These are phyloP conservation scores for Salpingus planirostris DNA, from an alignment of 2,888 invertebrate species.

Conservation along the genomic window DNA sequence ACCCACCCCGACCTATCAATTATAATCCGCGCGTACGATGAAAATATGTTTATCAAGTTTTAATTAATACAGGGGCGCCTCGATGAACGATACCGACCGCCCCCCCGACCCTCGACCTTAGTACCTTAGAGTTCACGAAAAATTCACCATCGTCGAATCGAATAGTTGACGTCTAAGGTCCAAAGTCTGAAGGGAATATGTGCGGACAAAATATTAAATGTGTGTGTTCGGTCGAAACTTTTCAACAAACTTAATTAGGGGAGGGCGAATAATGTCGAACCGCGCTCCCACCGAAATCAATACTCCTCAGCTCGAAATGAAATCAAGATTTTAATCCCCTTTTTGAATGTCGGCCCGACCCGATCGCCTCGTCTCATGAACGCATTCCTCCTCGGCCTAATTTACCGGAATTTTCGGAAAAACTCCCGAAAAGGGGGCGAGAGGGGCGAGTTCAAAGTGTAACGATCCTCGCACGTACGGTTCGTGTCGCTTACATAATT, in stretches of 20 bases:
- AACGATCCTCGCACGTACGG: no score
- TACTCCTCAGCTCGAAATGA: slow-evolving; percentile 9
- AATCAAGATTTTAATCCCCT: slow-evolving; percentile 11
- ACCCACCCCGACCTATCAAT: slow-evolving; percentile 20
- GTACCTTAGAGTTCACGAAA: slow-evolving; percentile 10
- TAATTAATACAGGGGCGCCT: slow-evolving; percentile 18
- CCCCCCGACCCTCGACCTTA: no score
- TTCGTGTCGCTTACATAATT: no score
- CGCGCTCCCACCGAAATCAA: slow-evolving; percentile 6
- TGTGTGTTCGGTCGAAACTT: slow-evolving; percentile 12
- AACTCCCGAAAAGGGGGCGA: no score
- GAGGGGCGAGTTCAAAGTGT: no score
- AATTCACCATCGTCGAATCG: no score
- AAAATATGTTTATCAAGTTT: slow-evolving; percentile 24
- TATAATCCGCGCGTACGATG: slow-evolving; percentile 21
- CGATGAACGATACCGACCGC: slow-evolving; percentile 17
- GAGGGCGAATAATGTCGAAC: slow-evolving; percentile 8
- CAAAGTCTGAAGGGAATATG: slow-evolving; percentile 15
- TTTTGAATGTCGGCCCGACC: no score
- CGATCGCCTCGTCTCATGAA: no score
- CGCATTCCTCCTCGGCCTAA: no score
- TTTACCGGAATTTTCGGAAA: no score
- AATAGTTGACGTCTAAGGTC: no score
- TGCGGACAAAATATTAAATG: slow-evolving; percentile 19
- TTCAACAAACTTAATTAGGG: slow-evolving; percentile 9